These are phyloP conservation scores for Allygus modestus DNA, from an alignment of 2,888 invertebrate genomes.

Conservation along the genomic window DNA sequence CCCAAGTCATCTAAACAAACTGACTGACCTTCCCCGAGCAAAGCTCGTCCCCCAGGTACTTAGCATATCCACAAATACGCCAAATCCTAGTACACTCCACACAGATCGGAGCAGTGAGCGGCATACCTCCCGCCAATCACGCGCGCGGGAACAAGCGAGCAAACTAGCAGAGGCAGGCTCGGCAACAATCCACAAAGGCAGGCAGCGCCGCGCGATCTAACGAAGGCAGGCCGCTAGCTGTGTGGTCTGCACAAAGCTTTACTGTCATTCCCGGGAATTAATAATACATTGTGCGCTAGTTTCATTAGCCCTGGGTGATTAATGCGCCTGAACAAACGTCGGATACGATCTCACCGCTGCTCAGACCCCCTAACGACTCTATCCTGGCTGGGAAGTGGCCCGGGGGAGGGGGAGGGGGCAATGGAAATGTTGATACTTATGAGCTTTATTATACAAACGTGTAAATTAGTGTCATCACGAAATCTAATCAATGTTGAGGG, in stretches of 20 bases:
- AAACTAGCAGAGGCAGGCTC: neutral
- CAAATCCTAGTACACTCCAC: neutral
- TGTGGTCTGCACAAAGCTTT: constrained; percentile 56
- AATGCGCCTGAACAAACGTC: constrained; percentile 47
- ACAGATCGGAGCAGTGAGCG: neutral
- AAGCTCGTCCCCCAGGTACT: too few relatives aligned
- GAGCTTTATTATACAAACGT: too few relatives aligned
- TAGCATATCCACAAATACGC: too few relatives aligned
- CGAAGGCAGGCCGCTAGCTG: constrained; percentile 36
- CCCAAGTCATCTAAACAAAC: too few relatives aligned
- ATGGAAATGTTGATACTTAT: too few relatives aligned
- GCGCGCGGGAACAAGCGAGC: constrained; percentile 13
- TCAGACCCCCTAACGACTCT: constrained; percentile 40
- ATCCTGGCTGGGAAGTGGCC: neutral
- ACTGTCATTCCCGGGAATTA: constrained; percentile 62
- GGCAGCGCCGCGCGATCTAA: neutral
- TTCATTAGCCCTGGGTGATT: constrained; percentile 59
- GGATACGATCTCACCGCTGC: constrained; percentile 7
- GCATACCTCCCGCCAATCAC: neutral
- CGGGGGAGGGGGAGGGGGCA: neutral
- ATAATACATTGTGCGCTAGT: constrained; percentile 61
- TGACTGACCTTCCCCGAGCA: too few relatives aligned
- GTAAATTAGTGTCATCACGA: too few relatives aligned
- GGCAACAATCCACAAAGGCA: constrained; percentile 26
- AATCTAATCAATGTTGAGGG: too few relatives aligned